Conservation (phyloP, 2,888 invertebrate genomes). For the Auanema sp. region DNA sequence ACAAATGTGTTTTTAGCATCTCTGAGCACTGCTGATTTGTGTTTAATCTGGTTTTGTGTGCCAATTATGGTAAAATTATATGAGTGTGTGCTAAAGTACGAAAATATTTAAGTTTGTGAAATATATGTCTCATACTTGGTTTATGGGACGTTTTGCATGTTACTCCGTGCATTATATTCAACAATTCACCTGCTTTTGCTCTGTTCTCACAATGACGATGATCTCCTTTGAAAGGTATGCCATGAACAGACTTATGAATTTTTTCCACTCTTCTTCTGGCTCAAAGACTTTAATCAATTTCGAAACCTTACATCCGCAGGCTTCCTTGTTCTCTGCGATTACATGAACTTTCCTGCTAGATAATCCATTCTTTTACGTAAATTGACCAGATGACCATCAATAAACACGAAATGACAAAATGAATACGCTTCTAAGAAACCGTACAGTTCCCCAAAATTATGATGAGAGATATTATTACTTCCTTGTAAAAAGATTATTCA, state of each 20-base stretch:
- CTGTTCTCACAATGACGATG: slow-evolving; percentile 75
- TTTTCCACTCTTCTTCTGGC: too few relatives aligned
- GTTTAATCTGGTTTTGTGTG: slow-evolving; percentile 75
- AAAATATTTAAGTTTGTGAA: slow-evolving; percentile 51
- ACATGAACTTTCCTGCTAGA: neutral
- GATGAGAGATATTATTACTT: too few relatives aligned
- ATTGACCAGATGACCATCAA: too few relatives aligned
- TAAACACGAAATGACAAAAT: too few relatives aligned
- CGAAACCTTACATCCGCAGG: too few relatives aligned
- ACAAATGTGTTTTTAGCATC: slow-evolving; percentile 76
- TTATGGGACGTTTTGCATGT: slow-evolving; percentile 74
- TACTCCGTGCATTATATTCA: slow-evolving; percentile 76
- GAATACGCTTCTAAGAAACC: too few relatives aligned
- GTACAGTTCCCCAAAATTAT: too few relatives aligned
- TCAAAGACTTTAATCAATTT: too few relatives aligned
- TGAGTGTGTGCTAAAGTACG: neutral
- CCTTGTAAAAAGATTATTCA: slow-evolving; percentile 58
- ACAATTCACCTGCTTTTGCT: slow-evolving; percentile 76
- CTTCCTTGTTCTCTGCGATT: too few relatives aligned
- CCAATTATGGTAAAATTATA: slow-evolving; percentile 70
- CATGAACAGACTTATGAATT: too few relatives aligned
- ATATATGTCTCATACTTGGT: slow-evolving; percentile 74
- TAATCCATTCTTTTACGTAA: too few relatives aligned
- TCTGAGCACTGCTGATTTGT: slow-evolving; percentile 74
- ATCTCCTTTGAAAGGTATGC: slow-evolving; percentile 76